Evolutionary conservation across 2,113 vertebrate genomes (phyloP).

Genomic region (Cyprinodon variegatus): DNA sequence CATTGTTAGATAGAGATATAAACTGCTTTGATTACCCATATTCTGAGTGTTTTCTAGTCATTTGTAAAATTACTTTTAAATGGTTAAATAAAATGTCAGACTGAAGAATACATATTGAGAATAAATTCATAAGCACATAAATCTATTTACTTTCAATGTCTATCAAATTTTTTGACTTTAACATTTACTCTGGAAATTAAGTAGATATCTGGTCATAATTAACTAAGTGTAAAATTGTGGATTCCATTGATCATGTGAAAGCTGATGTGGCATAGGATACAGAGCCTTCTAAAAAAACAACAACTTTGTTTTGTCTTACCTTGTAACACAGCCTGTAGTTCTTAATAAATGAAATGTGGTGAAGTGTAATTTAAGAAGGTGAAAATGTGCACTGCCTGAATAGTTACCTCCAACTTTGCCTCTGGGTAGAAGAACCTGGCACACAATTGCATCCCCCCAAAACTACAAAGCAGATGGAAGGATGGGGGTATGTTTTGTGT

Average conservation of each 20-base stretch:
- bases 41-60: too few species aligned
- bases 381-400: constrained; percentile 44
- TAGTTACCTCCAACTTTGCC: constrained; percentile 50
- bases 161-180: too few species aligned
- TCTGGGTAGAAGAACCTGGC: constrained; percentile 35
- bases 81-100: too few species aligned
- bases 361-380: constrained; percentile 53
- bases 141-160: too few species aligned
- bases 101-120: too few species aligned
- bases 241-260: background rate
- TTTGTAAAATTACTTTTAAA: too few species aligned
- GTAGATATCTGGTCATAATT: background rate
- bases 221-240: too few species aligned
- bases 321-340: background rate
- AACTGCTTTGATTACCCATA: too few species aligned
- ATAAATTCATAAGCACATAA: too few species aligned
- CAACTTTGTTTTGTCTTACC: background rate
- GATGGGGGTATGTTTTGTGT: constrained; percentile 36
- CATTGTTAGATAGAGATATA: too few species aligned
- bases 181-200: background rate
- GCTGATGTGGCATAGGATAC: background rate
- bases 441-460: constrained; percentile 39
- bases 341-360: constrained; percentile 46
- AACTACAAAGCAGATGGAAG: constrained; percentile 32
- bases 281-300: background rate